Evolutionary conservation across 1,140 invertebrate species (phyloP).

Genomic region (Varroa destructor): DNA sequence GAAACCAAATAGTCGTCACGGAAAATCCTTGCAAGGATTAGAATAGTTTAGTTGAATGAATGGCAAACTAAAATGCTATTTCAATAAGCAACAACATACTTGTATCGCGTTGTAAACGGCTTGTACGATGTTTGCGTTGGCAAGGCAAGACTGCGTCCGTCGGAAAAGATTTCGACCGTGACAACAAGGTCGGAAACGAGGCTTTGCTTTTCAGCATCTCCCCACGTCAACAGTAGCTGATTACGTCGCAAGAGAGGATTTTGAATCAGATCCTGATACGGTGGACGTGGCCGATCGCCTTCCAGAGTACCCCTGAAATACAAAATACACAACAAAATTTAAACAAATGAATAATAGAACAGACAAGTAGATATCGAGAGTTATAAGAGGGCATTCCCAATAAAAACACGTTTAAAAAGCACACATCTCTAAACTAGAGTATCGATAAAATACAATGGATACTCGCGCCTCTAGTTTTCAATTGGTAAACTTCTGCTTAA

Average conservation of each 20-base stretch:
- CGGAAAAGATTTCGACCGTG: conserved; percentile 68
- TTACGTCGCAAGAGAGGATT: conserved; percentile 73
- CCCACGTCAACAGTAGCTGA: conserved; percentile 48
- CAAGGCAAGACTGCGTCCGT: conserved; percentile 65
- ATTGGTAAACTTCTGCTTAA: no score
- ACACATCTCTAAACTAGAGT: no score
- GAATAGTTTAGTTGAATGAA: no score
- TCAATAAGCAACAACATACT: conserved; percentile 48
- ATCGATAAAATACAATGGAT: no score
- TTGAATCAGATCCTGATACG: conserved; percentile 68
- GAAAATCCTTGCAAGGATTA: no score
- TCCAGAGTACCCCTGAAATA: conserved; percentile 74
- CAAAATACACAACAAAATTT: conserved; percentile 32
- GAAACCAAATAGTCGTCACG: no score
- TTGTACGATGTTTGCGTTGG: conserved; percentile 85
- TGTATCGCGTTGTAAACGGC: conserved; percentile 78
- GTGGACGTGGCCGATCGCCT: conserved; percentile 66
- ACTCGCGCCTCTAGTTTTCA: no score
- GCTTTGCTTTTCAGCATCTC: conserved; percentile 56
- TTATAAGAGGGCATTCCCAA: no score
- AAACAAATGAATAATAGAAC: no score
- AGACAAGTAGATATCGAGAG: conserved; percentile 3
- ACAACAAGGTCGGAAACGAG: conserved; percentile 64
- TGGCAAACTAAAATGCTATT: no score
- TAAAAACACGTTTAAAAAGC: no score